Evolutionary conservation across 1,140 invertebrate genomes (phyloP), one percentile per base, ranked within the genome.

Genomic region (Tribolium madens): DNA sequence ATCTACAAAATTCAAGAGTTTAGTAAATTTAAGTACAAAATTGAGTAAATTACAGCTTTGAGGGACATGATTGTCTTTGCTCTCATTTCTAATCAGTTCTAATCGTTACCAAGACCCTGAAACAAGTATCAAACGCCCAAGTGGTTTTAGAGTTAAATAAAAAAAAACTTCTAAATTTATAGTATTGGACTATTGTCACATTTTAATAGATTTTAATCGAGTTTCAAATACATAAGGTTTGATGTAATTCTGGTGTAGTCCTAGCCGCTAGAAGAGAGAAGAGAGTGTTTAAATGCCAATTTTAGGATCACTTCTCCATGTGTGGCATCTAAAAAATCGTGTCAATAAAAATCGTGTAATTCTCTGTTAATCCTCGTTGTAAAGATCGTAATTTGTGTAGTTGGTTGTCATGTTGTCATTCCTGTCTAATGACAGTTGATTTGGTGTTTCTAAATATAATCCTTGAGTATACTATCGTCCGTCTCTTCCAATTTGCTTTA

Each of bases 371-470:
- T 9, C 36, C 36, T n/a, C 36, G 36, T 42, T 42, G n/a, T 42
- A 42, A 42, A 42, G n/a, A 42, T 9, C 36, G 36, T 42, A 42
- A 42, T 42, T 42, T 42, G 36, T 42, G 36, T 42, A 42, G 9
- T 26, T 42, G 36, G 7, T 9, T 42, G 36, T 42, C 36, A 42
- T 42, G 7, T 9, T 42, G 36, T 42, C 36, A 42, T 42, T 42
- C 36, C 52, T 3, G 7, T 13, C 53, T 64, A 64, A 64, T 64
- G 57, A 64, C 14, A 64, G 57, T 64, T 64, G 57, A 64, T 64
- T 31, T 64, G 57, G 57, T 64, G 57, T 26, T 31, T 64, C 57
- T 64, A 64, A 64, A 64, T 64, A 64, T 64, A 64, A 12, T 64
- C 57, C 21, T 26, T 26, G 2, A 26, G 21, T 57, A 21, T 42